Evolutionary conservation across 2,797 vertebrate species (phyloP), one percentile per base, ranked within the genome.

Genomic region (Urophycis tenuis): DNA sequence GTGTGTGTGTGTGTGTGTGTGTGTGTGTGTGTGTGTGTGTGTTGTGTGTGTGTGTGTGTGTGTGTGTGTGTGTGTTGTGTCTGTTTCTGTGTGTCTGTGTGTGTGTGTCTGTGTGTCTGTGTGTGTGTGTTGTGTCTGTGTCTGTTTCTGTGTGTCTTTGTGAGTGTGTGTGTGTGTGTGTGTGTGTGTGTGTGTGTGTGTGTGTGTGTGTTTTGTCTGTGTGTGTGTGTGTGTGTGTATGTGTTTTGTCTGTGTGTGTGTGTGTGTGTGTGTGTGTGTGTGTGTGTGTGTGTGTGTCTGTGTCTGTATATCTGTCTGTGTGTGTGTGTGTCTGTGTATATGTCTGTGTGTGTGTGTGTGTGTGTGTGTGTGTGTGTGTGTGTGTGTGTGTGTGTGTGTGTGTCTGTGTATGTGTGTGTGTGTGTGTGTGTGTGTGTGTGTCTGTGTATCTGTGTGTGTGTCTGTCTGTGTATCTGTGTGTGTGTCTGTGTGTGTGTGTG

Each of bases 351-450:
- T 25, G 60, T 8, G 25, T 67, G 60, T 67, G 25, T 29, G 25
- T n/a, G 60, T n/a, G 22, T 67, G 3, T 30, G 3, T 6, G 60
- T 25, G 60, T 67, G 60, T 67, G 60, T 25, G n/a, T 67, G 60
- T 67, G 60, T 67, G 9, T 67, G 22, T 25, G 15, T 70, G 67
- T 32, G 29, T 70, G 30, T 17, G 15, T 70, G 67, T 32, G 29
- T 70, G 67, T 32, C 11, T 71, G 31, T 33, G 14, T 69, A 9
- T 3, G 64, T 69, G 64, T 30, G 64, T 30, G 9, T 11, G 64
- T 69, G 64, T 69, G 60, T 25, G 60, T 67, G 22, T 25, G 60
- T 67, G n/a, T 67, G 60, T 67, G n/a, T 67, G 60, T 67, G 60
- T 17, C 5, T 29, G 25, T 67, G 60, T 25, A n/a, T 8, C 9